These are phyloP conservation scores for Drosophila melanosoma DNA, from an alignment of 2,888 invertebrate genomes.

Conservation along the genomic window DNA sequence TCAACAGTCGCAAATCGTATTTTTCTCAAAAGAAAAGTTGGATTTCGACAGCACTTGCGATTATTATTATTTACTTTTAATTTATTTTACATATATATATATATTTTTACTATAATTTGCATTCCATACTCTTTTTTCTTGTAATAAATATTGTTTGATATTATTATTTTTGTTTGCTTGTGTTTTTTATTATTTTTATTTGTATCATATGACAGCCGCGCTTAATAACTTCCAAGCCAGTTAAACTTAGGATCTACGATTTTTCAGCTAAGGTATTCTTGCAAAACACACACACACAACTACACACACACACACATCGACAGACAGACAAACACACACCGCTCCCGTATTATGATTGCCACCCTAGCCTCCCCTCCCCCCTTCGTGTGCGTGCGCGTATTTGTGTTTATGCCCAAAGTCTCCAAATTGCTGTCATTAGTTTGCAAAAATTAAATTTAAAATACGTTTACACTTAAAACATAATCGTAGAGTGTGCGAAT, in stretches of 20 bases:
- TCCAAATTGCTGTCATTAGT: conserved; percentile 78
- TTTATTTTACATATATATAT: conserved; percentile 31
- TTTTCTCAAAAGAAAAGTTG: conserved; percentile 31
- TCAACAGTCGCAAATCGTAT: conserved; percentile 39
- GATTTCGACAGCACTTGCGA: conserved; percentile 56
- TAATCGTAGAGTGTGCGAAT: conserved; percentile 87
- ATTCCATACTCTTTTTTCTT: conserved; percentile 14
- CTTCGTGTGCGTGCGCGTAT: conserved; percentile 34
- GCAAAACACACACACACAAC: conserved; percentile 3
- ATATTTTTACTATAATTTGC: conserved; percentile 26
- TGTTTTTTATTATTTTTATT: conserved; percentile 18
- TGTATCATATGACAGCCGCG: conserved; percentile 54
- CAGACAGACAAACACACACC: conserved; percentile 9
- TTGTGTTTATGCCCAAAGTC: conserved; percentile 45
- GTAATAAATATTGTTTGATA: conserved; percentile 55
- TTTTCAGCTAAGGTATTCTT: conserved; percentile 45
- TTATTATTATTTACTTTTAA: conserved; percentile 41
- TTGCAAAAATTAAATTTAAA: conserved; percentile 77
- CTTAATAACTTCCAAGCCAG: conserved; percentile 78
- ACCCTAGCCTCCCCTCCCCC: not conserved
- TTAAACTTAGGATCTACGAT: conserved; percentile 50
- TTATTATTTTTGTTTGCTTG: conserved; percentile 14
- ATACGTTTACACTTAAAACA: conserved; percentile 85
- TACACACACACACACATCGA: not conserved
- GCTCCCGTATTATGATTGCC: conserved; percentile 11